Percentiles rank a stretch among this genome's conserved stretches.
phyloP scores from a whole-genome alignment of 2,888 invertebrate genomes.

The Pocota personata region DNA sequence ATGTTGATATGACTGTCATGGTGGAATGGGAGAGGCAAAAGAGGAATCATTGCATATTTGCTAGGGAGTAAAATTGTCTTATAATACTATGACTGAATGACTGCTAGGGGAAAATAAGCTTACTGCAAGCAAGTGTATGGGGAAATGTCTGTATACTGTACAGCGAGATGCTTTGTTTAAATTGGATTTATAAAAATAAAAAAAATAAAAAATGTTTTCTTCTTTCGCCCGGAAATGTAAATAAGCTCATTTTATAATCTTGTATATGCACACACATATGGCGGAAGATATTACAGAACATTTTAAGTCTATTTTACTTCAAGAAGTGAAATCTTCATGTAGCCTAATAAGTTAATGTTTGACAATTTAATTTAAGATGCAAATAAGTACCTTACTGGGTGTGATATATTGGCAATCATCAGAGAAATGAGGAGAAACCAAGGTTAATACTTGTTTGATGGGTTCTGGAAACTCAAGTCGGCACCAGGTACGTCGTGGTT shows the following conservation, averaged over 20 bases:
- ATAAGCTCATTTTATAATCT: background rate
- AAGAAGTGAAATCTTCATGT: background rate
- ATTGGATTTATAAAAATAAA: background rate
- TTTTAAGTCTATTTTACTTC: background rate
- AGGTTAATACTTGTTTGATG: too few relatives aligned
- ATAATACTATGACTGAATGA: conserved; percentile 22
- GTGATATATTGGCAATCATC: too few relatives aligned
- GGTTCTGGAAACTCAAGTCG: too few relatives aligned
- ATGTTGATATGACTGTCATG: conserved; percentile 4
- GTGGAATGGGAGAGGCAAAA: background rate
- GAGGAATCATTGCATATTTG: conserved; percentile 7
- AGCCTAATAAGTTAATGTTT: background rate
- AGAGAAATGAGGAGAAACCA: too few relatives aligned
- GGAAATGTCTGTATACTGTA: background rate
- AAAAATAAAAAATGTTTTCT: background rate
- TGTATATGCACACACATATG: background rate
- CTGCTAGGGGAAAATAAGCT: conserved; percentile 5
- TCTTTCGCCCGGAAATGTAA: background rate
- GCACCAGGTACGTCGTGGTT: too few relatives aligned
- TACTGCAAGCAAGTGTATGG: conserved; percentile 9
- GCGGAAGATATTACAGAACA: background rate
- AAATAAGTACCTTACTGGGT: too few relatives aligned
- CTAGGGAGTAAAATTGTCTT: conserved; percentile 13
- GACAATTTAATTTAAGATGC: too few relatives aligned
- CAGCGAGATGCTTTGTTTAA: background rate